Evolutionary conservation across 2,797 vertebrate species (phyloP).

Genomic region (Gadopsis bispinosus): DNA sequence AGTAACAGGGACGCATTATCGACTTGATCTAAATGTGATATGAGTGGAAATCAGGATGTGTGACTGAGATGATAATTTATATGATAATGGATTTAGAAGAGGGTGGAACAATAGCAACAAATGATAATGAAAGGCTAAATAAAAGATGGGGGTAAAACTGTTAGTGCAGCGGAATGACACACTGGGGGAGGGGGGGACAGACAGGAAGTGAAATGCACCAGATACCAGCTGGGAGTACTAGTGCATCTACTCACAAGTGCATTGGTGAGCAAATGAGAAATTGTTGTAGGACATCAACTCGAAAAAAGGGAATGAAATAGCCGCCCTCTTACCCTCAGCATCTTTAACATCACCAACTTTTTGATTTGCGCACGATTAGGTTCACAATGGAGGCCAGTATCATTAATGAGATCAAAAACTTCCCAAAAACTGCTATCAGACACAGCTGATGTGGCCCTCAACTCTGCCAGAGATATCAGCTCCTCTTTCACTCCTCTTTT

Average conservation of each 20-base stretch:
- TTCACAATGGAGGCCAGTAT: constrained; percentile 73
- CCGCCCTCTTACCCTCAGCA: constrained; percentile 59
- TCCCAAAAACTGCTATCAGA: constrained; percentile 50
- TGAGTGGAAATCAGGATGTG: constrained; percentile 83
- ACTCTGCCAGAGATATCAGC: constrained; percentile 72
- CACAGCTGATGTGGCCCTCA: constrained; percentile 78
- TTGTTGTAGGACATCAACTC: constrained; percentile 53
- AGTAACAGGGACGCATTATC: constrained; percentile 82
- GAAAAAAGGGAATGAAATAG: constrained; percentile 47
- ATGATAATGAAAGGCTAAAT: constrained; percentile 85
- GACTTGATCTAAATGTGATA: constrained; percentile 85
- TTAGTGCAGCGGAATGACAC: constrained; percentile 71
- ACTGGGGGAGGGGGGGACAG: neutral
- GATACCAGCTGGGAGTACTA: constrained; percentile 14
- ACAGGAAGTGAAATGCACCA: constrained; percentile 31
- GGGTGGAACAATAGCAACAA: constrained; percentile 83
- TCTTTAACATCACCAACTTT: constrained; percentile 68
- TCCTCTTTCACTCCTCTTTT: constrained; percentile 53
- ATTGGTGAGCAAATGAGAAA: constrained; percentile 42
- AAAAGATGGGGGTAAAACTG: constrained; percentile 85
- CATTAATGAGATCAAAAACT: constrained; percentile 79
- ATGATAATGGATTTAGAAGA: constrained; percentile 83
- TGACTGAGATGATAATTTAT: constrained; percentile 87
- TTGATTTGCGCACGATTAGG: constrained; percentile 72
- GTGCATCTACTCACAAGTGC: constrained; percentile 29